Evolutionary conservation across 2,797 vertebrate genomes (phyloP).

Genomic region (Phataginus tricuspis): DNA sequence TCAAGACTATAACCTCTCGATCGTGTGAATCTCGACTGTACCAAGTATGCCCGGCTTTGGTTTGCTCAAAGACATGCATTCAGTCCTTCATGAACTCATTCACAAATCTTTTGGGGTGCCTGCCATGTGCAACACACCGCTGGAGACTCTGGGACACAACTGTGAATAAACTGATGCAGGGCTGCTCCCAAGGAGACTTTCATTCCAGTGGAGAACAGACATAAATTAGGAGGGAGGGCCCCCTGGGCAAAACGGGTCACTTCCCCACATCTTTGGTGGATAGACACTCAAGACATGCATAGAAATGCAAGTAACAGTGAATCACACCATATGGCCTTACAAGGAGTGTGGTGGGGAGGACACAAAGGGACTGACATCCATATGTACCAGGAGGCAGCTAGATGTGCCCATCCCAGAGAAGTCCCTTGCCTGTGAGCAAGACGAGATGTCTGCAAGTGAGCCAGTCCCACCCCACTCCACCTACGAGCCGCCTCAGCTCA

Average conservation of each 20-base stretch:
- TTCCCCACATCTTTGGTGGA: background rate
- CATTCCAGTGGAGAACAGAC: background rate
- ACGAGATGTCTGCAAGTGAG: background rate
- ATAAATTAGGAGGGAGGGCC: too few species aligned
- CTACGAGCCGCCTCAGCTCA: too few species aligned
- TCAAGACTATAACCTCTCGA: background rate
- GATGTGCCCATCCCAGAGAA: background rate
- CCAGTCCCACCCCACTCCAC: background rate
- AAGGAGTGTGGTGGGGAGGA: fast-evolving
- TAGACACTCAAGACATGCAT: background rate
- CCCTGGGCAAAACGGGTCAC: background rate
- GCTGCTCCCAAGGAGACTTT: background rate
- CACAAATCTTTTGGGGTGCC: background rate
- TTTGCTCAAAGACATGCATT: background rate
- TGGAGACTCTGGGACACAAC: background rate
- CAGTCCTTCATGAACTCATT: background rate
- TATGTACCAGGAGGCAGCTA: too few species aligned
- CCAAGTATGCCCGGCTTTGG: background rate
- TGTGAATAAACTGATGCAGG: fast-evolving
- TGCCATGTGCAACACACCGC: background rate
- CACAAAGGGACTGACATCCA: fast-evolving
- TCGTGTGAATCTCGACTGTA: background rate
- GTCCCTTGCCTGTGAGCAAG: background rate
- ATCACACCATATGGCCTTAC: background rate
- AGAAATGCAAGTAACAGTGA: background rate